Base-by-base conservation (phyloP, 2,888 invertebrate genomes). In the Tridacna crocea region DNA sequence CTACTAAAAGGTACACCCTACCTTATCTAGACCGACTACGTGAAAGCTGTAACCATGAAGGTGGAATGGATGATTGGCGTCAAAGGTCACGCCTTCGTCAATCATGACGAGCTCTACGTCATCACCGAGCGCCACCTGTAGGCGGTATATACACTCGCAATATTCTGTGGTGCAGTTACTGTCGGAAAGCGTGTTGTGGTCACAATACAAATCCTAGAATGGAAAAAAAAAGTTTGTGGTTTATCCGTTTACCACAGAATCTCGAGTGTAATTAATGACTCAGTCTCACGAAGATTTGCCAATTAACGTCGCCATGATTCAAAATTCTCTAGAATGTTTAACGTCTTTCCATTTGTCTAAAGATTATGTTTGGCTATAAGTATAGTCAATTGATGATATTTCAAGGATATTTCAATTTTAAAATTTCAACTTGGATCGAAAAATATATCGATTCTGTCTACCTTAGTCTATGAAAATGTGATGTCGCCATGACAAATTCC, bases 81-180 rank as follows among this genome's bases (percentile, higher is more conserved):
- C 87, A 72, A 86, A 90, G 11, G 88, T 84, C 22, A 89, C 87
- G 96, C 97, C 97, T 95, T 97, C 97, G 92, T 98, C 98, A 1
- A 98, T 96, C 1, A 98, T 95, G 51, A 98, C 95, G 0, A 98
- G 92, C 95, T 98, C 98, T 0, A 98, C 97, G 0, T 97, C 96
- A 0, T 97, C 96, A 82, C 96, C 96, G 0, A 97, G 95, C 22
- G 96, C 96, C 75, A 98, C 97, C 91, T 97, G 96, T 6, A 98
- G 94, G 0, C 97, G 96, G 92, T 98, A 98, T 0, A 97, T 96
- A 89, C 98, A 98, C 92, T 97, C 96, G 92, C 98, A 98, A 94
- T 96, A 98, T 51, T 96, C 96, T 2, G 95, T 95, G 8, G 95
- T 95, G 90, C 98, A 98, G 87, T 96, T 95, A 46, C 95, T 95